Evolutionary conservation across 2,797 vertebrate species (phyloP), one percentile per base, ranked within the genome.

Genomic region (Naso thynnoides): DNA sequence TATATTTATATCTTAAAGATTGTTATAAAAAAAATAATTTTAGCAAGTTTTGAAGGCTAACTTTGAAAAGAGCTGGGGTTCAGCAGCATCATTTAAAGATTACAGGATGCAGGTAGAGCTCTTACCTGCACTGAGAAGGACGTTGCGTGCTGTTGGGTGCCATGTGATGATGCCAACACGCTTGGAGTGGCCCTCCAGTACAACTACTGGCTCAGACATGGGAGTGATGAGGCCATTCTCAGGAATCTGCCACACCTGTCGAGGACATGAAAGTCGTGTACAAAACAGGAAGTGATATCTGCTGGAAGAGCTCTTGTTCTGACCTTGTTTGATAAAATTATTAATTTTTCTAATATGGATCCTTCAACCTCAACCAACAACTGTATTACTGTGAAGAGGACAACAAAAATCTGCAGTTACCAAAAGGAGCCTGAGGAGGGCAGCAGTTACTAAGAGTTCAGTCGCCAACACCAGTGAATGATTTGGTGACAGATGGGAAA

Each of bases 191-290:
- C 97, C 96, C 88, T 99, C 97, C 83, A 99, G 83, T 38, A 96
- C 93, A 36, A 97, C 97, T 74, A 97, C 96, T 0, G 98, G 96
- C 67, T 99, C 97, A 0, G 96, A 92, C 93, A 99, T 89, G 47
- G 96, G 80, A 50, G 95, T 92, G 31, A 96, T 93, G 13, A 99
- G 95, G 18, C 98, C 98, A 0, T 96, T 97, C 85, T 99, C 98
- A 0, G 98, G 98, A 70, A 99, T 97, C 94, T 98, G 96, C 98
- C 98, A 99, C 36, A 99, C 96, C 98, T 99, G 85, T 24, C 54
- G 38, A 59, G 27, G 21, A 73, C 44, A 70, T 29, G 33, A 3
- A 36, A 36, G 31, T 33, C 31, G 9, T 33, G 31, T 7, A 7
- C 31, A 7, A 1, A 33, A 33, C 31, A 33, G 5, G 31, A 33